Base-by-base conservation (phyloP, 2,888 invertebrate genomes). In the Andricus curvator region DNA sequence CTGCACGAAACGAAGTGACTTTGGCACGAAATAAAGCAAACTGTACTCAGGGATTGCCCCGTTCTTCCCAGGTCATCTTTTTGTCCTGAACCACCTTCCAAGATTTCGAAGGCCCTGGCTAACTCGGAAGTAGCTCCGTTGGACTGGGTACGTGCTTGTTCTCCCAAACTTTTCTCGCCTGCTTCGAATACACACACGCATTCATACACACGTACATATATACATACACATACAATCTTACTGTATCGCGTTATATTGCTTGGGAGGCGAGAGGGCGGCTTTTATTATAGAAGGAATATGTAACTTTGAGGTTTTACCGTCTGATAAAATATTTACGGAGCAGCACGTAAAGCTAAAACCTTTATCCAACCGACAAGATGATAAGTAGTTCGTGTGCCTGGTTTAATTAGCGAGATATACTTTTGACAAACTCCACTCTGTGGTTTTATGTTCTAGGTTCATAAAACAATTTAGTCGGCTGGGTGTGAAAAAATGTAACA, bases 1-100 rank as follows among this genome's bases (percentile, higher is more conserved):
- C 70, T 56, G 56, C 37, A 79, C 77, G 29, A 78, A 78, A 78
- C 78, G 56, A 66, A 62, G 64, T 60, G 65, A 78, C 56, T 79
- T 70, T 65, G 78, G 64, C 44, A 80, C 48, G 74, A 66, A 74
- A 78, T 74, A 82, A 78, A 80, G 80, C 70, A 80, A 68, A 82
- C 80, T 78, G 67, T 68, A 68, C 70, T 80, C 56, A 29, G 67
- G 51, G 70, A 20, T 56, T 29, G 51, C 4, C n/a, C 20, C 29
- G 33, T 74, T 51, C 56, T 33, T 74, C 33, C 48, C n/a, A 33
- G 51, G 70, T 74, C 33, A 74, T 74, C 70, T 74, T 74, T 74
- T 74, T 74, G 56, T 74, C 33, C 20, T 74, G 70, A 33, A 74
- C 70, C 33, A 74, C 51, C 33, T 74, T 74, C 56, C 33, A 33